phyloP scores from a whole-genome alignment of 2,888 invertebrate species.

The Schrankia costaestrigalis region DNA sequence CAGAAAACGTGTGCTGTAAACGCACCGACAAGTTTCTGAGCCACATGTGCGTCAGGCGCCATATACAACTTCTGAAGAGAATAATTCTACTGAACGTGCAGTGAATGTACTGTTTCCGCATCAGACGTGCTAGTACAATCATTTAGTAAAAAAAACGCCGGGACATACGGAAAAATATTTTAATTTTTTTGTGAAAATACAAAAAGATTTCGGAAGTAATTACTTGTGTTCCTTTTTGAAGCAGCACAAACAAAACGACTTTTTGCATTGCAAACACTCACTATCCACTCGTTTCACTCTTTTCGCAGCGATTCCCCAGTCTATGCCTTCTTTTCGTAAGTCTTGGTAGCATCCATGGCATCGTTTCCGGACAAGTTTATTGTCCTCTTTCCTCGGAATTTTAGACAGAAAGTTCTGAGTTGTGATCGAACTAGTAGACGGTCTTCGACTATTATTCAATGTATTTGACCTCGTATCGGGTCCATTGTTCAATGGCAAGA shows the following conservation, averaged over 20 bases:
- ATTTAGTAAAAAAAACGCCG: too few relatives aligned
- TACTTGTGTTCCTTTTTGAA: too few relatives aligned
- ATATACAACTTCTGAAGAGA: too few relatives aligned
- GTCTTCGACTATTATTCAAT: slow-evolving; percentile 16
- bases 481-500: slow-evolving; percentile 16
- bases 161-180: too few relatives aligned
- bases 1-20: too few relatives aligned
- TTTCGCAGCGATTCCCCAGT: slow-evolving; percentile 19
- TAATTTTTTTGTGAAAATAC: too few relatives aligned
- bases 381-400: slow-evolving; percentile 18
- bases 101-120: too few relatives aligned
- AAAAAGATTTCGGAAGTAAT: too few relatives aligned
- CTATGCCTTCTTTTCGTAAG: slow-evolving; percentile 14
- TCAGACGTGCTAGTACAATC: too few relatives aligned
- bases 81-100: too few relatives aligned
- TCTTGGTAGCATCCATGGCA: slow-evolving; percentile 19
- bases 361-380: slow-evolving; percentile 21
- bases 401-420: slow-evolving; percentile 16
- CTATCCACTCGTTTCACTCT: slow-evolving; percentile 20
- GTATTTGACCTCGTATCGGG: slow-evolving; percentile 16
- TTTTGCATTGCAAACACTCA: slow-evolving; percentile 24
- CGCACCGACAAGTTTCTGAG: too few relatives aligned
- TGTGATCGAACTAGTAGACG: slow-evolving; percentile 20
- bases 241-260: slow-evolving; percentile 21
- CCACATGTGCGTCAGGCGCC: too few relatives aligned